Evolutionary conservation across 1,140 invertebrate genomes (phyloP), one percentile per base, ranked within the genome.

Genomic region (Scaptomyza hsui): DNA sequence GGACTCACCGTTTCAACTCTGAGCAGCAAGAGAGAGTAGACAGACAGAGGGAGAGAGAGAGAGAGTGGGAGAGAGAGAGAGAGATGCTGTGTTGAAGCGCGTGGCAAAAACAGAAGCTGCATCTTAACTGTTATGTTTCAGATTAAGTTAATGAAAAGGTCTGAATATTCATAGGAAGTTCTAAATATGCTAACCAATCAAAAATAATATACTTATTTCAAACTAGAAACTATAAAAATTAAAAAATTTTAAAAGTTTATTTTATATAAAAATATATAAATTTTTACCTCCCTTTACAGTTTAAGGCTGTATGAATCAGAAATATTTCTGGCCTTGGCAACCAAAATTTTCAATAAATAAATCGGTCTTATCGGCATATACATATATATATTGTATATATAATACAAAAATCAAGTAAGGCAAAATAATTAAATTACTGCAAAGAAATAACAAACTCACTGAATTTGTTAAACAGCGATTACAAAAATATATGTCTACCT

Each of bases 81-180:
- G 13, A 21, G 10, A 12, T 29, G 26, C 4, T n/a, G 15, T 47
- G 32, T 37, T 1, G 32, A 12, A 71, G 56, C 79, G 60, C 79
- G 79, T 78, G 74, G 74, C 78, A 81, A 7, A 35, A 26, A 44
- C 39, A 49, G 55, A 51, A 67, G 63, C 42, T 39, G 29, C 15
- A 19, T 3, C n/a, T 13, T 21, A 29, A 24, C 48, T 32, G 9
- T 3, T 12, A 32, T 0, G 29, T 12, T n/a, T 12, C 4, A 12
- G 32, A n/a, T n/a, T 37, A n/a, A 37, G 32, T 37, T n/a, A n/a
- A 4, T 37, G 0, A n/a, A 37, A 7, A 10, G 29, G 9, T 10
- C 9, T 2, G 10, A 32, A 12, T 9, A 32, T 9, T 32, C 10
- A 32, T n/a, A n/a, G n/a, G n/a, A n/a, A 32, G 29, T 32, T 10